Evolutionary conservation across 2,888 invertebrate species (phyloP), one percentile per base, ranked within the genome.

Genomic region (Xylota sylvarum): DNA sequence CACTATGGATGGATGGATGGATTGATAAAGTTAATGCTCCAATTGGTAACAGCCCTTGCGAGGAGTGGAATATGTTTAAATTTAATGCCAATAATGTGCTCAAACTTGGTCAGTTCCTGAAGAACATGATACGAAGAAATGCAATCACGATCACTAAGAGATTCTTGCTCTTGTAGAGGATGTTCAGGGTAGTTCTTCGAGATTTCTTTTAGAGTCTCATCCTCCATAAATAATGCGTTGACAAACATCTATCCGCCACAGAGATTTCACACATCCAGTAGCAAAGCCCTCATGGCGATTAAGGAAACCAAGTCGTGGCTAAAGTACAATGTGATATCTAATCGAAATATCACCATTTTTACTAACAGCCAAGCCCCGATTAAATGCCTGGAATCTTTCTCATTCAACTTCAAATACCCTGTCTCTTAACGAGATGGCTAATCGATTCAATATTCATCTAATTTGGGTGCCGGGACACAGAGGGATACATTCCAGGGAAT

Each of bases 231-330:
- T 1, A 98, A 92, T 0, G 97, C 96, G 88, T 96, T 93, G 0
- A 96, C 95, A 91, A 98, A 97, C 0, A 98, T 97, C 95, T 94
- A 90, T 98, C 98, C 0, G 97, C 97, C 5, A 97, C 95, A 93
- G 96, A 94, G 12, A 99, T 92, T 0, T 97, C 98, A 3, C 97
- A n/a, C 98, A 91, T 99, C 99, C 4, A 99, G 93, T 91, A 98
- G 98, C 10, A 99, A 92, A 0, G 99, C 98, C 17, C 98, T 99
- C 98, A 99, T 98, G 99, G 93, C 0, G 99, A 99, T 92, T 99
- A 99, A 93, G 99, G 99, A 91, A 99, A 99, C 99, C 43, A 98
- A 94, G 91, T 99, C 99, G 88, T 99, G 98, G 89, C 99, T n/a
- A n/a, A n/a, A n/a, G n/a, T n/a, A n/a, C n/a, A n/a, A n/a, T n/a